Conservation (phyloP, 2,113 vertebrate genomes). For the Stegastes partitus region DNA sequence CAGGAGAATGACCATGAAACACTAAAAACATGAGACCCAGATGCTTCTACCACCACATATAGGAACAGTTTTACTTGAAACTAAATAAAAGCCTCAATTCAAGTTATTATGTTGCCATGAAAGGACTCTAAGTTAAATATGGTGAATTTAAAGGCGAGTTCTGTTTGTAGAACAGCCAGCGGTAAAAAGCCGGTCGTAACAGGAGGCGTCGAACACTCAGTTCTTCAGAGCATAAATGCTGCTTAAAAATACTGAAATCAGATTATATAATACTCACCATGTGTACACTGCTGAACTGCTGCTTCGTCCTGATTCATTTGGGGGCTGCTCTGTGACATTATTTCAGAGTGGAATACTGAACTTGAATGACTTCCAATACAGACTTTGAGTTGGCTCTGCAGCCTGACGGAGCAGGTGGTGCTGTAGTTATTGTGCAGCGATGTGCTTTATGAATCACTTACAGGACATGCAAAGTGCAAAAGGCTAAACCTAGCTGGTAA, state of each 20-base stretch:
- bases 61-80: no score
- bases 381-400: neutral
- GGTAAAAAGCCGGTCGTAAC: neutral
- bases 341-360: neutral
- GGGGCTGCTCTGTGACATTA: neutral
- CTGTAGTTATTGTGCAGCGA: conserved; percentile 10
- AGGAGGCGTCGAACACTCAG: neutral
- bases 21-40: no score
- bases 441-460: conserved; percentile 41
- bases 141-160: no score
- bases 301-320: neutral
- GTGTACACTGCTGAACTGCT: neutral
- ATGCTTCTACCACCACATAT: no score
- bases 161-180: no score
- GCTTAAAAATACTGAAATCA: neutral
- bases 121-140: no score
- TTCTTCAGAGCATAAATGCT: neutral
- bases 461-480: neutral
- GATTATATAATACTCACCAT: neutral
- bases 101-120: no score
- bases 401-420: conserved; percentile 6
- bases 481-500: conserved; percentile 31
- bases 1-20: no score
- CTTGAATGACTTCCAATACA: neutral
- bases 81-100: no score